Evolutionary conservation across 2,888 invertebrate genomes (phyloP).

Genomic region (Philonicus albiceps): DNA sequence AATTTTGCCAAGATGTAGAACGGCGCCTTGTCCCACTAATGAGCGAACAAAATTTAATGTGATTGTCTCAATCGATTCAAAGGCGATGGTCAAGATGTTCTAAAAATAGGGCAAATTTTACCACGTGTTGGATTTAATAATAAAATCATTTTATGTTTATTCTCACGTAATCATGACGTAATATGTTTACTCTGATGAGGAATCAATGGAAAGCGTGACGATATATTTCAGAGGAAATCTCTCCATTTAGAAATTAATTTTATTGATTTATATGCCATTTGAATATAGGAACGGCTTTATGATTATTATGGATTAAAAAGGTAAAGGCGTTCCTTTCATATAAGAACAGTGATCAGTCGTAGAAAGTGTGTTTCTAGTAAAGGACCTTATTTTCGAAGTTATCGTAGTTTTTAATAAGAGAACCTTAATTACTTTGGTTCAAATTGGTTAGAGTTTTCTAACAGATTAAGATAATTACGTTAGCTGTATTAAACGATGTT

Average conservation of each 20-base stretch:
- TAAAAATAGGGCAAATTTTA: not conserved
- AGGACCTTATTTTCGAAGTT: not conserved
- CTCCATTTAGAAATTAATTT: not conserved
- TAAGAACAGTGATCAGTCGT: not conserved
- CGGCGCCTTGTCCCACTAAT: not conserved
- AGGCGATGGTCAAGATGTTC: slow-evolving; percentile 34
- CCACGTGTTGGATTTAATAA: slow-evolving; percentile 31
- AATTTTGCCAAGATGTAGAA: slow-evolving; percentile 8
- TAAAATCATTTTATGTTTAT: not conserved
- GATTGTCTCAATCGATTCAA: slow-evolving; percentile 12
- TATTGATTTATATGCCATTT: not conserved
- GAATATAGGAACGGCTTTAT: not conserved
- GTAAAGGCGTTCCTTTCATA: not conserved
- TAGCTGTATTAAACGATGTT: too few relatives aligned
- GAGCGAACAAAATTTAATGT: not conserved
- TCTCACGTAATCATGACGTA: slow-evolving; percentile 15
- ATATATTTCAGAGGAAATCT: not conserved
- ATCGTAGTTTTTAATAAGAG: not conserved
- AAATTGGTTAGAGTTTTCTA: too few relatives aligned
- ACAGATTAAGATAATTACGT: too few relatives aligned
- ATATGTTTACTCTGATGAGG: not conserved
- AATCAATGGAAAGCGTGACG: slow-evolving; percentile 13
- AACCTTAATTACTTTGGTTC: not conserved
- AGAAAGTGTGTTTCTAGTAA: not conserved
- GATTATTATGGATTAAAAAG: not conserved